A percentile compares a stretch with the other conserved stretches of the same genome.
These are phyloP conservation scores for Ferdinandea cuprea DNA, from an alignment of 2,888 invertebrate genomes.

Conservation along the genomic window DNA sequence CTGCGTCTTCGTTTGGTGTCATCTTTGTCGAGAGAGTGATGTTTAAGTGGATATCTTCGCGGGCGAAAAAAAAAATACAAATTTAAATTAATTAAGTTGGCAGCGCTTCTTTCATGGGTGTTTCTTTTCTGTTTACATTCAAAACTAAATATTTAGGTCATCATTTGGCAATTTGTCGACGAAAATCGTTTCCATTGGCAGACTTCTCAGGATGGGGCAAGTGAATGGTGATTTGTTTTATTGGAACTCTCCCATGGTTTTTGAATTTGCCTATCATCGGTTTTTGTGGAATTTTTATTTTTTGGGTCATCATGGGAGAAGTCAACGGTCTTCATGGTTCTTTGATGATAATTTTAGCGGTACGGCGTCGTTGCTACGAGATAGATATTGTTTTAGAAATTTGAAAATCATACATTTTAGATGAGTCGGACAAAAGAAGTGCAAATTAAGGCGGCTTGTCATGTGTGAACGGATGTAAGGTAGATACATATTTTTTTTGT, in stretches of 20 bases:
- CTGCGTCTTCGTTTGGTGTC: slow-evolving; percentile 39
- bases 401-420: slow-evolving; percentile 1
- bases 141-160: slow-evolving; percentile 35
- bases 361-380: neutral
- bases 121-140: slow-evolving; percentile 35
- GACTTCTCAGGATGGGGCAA: slow-evolving; percentile 1
- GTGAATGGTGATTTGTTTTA: slow-evolving; percentile 5
- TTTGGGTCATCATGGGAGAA: slow-evolving; percentile 48
- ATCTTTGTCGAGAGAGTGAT: slow-evolving; percentile 21
- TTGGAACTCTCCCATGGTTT: neutral
- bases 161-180: slow-evolving; percentile 49
- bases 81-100: slow-evolving; percentile 49
- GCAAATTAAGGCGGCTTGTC: slow-evolving; percentile 36
- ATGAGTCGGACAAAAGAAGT: slow-evolving; percentile 36
- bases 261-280: slow-evolving; percentile 18
- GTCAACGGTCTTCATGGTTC: slow-evolving; percentile 53
- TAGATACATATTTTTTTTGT: neutral
- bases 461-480: slow-evolving; percentile 30
- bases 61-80: neutral
- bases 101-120: slow-evolving; percentile 24
- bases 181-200: slow-evolving; percentile 41
- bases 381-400: slow-evolving; percentile 22
- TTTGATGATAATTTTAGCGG: slow-evolving; percentile 33
- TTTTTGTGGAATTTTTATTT: slow-evolving; percentile 19
- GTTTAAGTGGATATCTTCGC: too few relatives aligned